Conservation (phyloP, 2,888 invertebrate species). For the Macrophya alboannulata region DNA sequence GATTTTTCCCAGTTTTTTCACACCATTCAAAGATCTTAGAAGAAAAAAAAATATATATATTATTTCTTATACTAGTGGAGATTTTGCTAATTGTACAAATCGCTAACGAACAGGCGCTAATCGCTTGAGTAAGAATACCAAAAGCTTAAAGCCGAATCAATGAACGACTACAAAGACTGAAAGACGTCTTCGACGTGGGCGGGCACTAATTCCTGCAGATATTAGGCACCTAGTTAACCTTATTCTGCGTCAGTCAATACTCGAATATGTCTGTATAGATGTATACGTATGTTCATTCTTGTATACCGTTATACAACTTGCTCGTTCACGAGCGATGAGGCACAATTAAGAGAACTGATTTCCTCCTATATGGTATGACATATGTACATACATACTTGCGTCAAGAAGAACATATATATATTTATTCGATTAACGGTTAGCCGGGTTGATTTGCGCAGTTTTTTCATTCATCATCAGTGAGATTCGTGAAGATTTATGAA, state of each 20-base stretch:
- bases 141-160: background rate
- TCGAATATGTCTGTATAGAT: background rate
- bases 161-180: slow-evolving; percentile 1
- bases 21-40: background rate
- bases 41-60: background rate
- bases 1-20: background rate
- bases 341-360: slow-evolving; percentile 7
- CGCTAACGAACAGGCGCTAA: background rate
- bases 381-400: too few relatives aligned
- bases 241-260: slow-evolving; percentile 7
- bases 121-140: background rate
- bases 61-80: background rate
- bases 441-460: background rate
- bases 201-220: background rate
- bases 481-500: too few relatives aligned
- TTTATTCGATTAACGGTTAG: background rate
- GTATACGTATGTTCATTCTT: background rate
- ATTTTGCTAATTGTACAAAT: background rate
- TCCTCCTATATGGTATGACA: background rate
- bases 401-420: background rate
- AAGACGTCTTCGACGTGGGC: background rate
- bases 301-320: background rate
- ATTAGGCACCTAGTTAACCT: slow-evolving; percentile 31
- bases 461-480: background rate
- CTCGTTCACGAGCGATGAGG: background rate